These are phyloP conservation scores for Lomographa bimaculata DNA, from an alignment of 2,888 invertebrate genomes.

Conservation along the genomic window DNA sequence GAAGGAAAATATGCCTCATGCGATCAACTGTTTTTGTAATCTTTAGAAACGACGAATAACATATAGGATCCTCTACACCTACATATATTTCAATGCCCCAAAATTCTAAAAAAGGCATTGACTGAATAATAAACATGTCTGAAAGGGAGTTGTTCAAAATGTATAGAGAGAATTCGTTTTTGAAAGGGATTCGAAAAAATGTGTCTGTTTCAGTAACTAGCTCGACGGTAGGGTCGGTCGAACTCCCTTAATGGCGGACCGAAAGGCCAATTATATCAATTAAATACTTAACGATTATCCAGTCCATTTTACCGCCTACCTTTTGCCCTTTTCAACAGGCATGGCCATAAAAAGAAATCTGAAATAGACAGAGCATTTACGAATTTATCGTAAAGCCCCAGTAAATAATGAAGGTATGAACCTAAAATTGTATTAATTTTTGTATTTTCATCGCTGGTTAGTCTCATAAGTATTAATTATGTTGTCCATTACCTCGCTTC, in stretches of 20 bases:
- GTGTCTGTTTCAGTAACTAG: constrained; percentile 58
- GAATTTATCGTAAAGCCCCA: constrained; percentile 12
- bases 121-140: constrained; percentile 71
- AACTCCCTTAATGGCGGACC: constrained; percentile 67
- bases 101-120: constrained; percentile 60
- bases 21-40: too few relatives aligned
- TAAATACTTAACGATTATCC: constrained; percentile 69
- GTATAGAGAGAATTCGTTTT: constrained; percentile 61
- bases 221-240: constrained; percentile 47
- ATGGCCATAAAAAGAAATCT: constrained; percentile 9
- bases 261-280: constrained; percentile 79
- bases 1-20: too few relatives aligned
- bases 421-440: constrained; percentile 6
- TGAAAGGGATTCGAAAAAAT: constrained; percentile 55
- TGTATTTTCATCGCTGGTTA: constrained; percentile 1
- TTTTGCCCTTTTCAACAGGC: constrained; percentile 14
- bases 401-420: constrained; percentile 13
- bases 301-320: constrained; percentile 26
- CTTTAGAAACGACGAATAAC: too few relatives aligned
- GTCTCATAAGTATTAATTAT: constrained; percentile 14
- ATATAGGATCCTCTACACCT: too few relatives aligned
- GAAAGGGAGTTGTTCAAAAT: constrained; percentile 63
- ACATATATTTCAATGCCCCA: too few relatives aligned
- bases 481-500: constrained; percentile 11
- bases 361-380: constrained; percentile 12